Conservation (phyloP, 2,888 invertebrate genomes). For the Hirudinaria manillensis region DNA sequence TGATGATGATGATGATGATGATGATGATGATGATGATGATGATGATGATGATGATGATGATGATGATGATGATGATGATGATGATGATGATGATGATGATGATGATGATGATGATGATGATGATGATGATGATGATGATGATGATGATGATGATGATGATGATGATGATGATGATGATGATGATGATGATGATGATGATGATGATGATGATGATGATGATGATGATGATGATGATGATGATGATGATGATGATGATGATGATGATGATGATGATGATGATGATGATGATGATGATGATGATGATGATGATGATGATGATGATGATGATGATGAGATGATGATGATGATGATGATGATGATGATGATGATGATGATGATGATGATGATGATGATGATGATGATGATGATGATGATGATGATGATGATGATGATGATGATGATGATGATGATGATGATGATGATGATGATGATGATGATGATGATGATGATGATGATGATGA, state of each 20-base stretch:
- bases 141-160: conserved; percentile 27
- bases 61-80: not conserved
- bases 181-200: conserved; percentile 30
- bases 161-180: conserved; percentile 30
- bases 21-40: conserved; percentile 22
- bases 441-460: conserved; percentile 38
- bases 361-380: conserved; percentile 24
- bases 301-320: conserved; percentile 30
- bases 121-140: conserved; percentile 24
- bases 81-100: not conserved
- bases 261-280: conserved; percentile 24
- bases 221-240: conserved; percentile 25
- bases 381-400: conserved; percentile 15
- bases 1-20: conserved; percentile 22
- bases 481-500: no score
- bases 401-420: conserved; percentile 39
- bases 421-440: conserved; percentile 39
- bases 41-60: conserved; percentile 14
- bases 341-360: conserved; percentile 25
- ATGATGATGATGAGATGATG: no score
- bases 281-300: conserved; percentile 30
- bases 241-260: conserved; percentile 24
- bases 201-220: conserved; percentile 29
- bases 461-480: conserved; percentile 31
- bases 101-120: conserved; percentile 16